Percentiles rank a stretch among this genome's conserved stretches.
These are phyloP conservation scores for Lateolabrax maculatus DNA, from an alignment of 2,797 vertebrate species.

Conservation along the genomic window DNA sequence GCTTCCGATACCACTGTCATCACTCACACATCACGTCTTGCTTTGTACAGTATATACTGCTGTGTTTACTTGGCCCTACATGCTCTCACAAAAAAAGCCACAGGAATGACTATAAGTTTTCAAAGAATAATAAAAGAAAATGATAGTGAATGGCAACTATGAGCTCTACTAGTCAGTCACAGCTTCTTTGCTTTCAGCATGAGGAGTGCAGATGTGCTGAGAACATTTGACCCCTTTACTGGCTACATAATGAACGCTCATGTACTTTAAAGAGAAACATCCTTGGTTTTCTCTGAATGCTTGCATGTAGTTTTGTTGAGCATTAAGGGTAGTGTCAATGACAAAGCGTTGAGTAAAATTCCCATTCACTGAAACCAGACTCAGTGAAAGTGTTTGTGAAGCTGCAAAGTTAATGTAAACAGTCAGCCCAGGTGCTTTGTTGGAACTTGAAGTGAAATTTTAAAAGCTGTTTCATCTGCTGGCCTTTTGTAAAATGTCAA, in stretches of 20 bases:
- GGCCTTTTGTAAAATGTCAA: neutral
- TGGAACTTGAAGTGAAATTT: neutral
- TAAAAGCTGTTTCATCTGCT: neutral
- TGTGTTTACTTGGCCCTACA: constrained; percentile 22
- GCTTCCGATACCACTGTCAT: neutral
- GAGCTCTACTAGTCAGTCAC: neutral
- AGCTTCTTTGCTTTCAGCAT: neutral
- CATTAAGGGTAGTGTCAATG: neutral
- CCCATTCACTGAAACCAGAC: neutral
- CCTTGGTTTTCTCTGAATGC: neutral
- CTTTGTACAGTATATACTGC: constrained; percentile 18
- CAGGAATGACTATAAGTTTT: neutral
- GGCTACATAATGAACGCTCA: neutral
- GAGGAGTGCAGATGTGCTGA: neutral
- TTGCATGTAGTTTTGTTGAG: neutral
- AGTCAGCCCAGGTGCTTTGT: neutral
- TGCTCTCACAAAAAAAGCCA: constrained; percentile 7
- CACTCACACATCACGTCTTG: constrained; percentile 21
- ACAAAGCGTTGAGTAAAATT: constrained; percentile 22
- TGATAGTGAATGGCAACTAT: neutral
- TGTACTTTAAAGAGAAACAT: neutral
- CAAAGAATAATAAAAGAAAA: neutral
- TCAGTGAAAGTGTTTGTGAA: neutral
- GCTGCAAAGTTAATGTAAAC: neutral
- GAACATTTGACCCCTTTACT: neutral